Base-by-base conservation (phyloP, 2,797 vertebrate genomes). In the Enoplosus armatus region DNA sequence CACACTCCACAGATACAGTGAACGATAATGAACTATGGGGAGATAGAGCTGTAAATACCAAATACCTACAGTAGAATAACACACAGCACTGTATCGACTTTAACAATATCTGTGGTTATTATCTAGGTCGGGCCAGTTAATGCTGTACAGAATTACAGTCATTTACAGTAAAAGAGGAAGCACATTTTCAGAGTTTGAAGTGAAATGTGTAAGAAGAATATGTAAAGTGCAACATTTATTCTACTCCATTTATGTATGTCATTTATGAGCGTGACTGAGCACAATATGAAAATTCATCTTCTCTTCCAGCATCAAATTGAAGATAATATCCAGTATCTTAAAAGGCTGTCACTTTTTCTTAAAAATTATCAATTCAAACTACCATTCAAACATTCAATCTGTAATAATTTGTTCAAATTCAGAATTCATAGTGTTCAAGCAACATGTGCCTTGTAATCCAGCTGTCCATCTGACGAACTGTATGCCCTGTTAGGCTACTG, bases 11-110 rank as follows among this genome's bases (percentile, higher is more conserved):
- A 83, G 86, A 87, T 90, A 89, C 91, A 89, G 80, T 82, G 74
- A 77, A 60, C 35, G 14, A 80, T 90, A 91, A 92, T 93, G 87
- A 92, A 93, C 89, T 87, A 87, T 70, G 83, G 82, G 83, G 68
- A 84, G 85, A 84, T 80, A 53, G 85, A 88, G 84, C 90, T 86
- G 87, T 89, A 92, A 92, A 90, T 88, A 90, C 83, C 78, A 83
- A 66, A 75, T 71, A 78, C 41, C 59, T 75, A 75, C 83, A 85
- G 69, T 47, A 35, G 45, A 74, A 64, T 31, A 77, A 79, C 31
- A 62, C 62, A 68, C 37, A 20, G 58, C 15, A 16, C 62, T 64
- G 22, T 60, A 60, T 35, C 2, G 41, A 80, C 29, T 67, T 75
- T 54, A 65, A 81, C 29, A 64, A 55, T 66, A 78, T 58, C 53